Conservation (phyloP, 2,888 invertebrate genomes). For the Uropetala carovei region DNA sequence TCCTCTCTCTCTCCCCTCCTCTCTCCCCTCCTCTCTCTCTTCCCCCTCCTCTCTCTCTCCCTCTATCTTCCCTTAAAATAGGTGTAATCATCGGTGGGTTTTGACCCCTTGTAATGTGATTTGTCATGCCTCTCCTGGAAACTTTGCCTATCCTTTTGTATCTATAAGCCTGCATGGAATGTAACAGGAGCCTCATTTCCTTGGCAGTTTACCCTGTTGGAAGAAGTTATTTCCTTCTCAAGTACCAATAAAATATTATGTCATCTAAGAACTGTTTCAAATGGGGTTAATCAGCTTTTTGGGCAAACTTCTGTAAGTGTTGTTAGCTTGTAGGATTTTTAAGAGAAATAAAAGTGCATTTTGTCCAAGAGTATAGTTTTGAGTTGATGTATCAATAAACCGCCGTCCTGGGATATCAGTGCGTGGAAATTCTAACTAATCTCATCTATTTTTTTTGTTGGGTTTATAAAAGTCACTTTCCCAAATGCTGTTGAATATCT, state of each 20-base stretch:
- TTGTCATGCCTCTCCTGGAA: not conserved
- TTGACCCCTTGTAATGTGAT: not conserved
- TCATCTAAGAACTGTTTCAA: conserved; percentile 15
- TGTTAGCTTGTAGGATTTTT: conserved; percentile 47
- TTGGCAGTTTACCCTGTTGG: conserved; percentile 17
- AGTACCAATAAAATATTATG: not conserved
- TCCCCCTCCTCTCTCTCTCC: not conserved
- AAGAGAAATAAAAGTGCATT: conserved; percentile 50
- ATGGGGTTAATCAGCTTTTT: conserved; percentile 53
- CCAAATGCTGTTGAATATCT: not conserved
- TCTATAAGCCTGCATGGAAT: conserved; percentile 10
- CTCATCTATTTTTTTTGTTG: conserved; percentile 79
- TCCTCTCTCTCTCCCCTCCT: conserved; percentile 3
- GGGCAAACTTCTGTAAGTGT: conserved; percentile 42
- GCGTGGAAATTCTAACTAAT: conserved; percentile 54
- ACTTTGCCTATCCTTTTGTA: not conserved
- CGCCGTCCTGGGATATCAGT: conserved; percentile 55
- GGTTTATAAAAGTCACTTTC: conserved; percentile 81
- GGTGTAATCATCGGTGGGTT: not conserved
- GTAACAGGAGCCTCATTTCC: not conserved
- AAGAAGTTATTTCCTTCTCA: not conserved
- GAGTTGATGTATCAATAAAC: conserved; percentile 39
- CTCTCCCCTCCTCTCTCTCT: too few species aligned
- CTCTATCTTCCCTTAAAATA: not conserved
- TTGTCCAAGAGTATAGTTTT: conserved; percentile 58